A percentile compares a stretch with the other conserved stretches of the same genome.
These are phyloP conservation scores for Pammene fasciana DNA, from an alignment of 2,888 invertebrate genomes.

Conservation along the genomic window DNA sequence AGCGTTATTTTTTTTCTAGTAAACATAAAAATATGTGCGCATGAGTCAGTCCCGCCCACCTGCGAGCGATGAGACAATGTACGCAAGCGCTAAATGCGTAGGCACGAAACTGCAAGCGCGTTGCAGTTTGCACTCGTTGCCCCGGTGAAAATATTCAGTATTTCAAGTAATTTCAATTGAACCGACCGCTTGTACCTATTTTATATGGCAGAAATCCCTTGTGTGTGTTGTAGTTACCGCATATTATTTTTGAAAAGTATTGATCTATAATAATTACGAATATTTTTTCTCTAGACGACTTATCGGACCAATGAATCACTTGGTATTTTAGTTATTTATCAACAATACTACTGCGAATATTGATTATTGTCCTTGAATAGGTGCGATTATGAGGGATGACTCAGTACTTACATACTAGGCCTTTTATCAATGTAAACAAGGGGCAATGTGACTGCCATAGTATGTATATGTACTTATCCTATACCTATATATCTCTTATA, in stretches of 20 bases:
- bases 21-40: constrained; percentile 26
- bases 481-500: too few relatives aligned
- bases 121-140: constrained; percentile 5
- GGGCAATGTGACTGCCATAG: background rate
- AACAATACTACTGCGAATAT: constrained; percentile 1
- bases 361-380: constrained; percentile 14
- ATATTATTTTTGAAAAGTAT: too few relatives aligned
- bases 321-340: background rate
- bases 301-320: background rate
- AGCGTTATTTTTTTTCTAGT: background rate
- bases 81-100: constrained; percentile 29
- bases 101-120: constrained; percentile 27
- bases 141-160: background rate
- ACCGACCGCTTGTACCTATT: background rate
- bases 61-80: constrained; percentile 36
- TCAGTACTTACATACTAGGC: constrained; percentile 7
- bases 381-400: constrained; percentile 19
- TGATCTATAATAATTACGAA: too few relatives aligned
- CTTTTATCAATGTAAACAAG: constrained; percentile 24
- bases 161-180: background rate
- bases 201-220: too few relatives aligned
- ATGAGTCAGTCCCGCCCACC: constrained; percentile 40
- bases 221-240: too few relatives aligned
- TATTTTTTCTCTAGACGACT: background rate
- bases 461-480: background rate